Base-by-base conservation (phyloP, 2,888 invertebrate species). In the Athalia rosae region DNA sequence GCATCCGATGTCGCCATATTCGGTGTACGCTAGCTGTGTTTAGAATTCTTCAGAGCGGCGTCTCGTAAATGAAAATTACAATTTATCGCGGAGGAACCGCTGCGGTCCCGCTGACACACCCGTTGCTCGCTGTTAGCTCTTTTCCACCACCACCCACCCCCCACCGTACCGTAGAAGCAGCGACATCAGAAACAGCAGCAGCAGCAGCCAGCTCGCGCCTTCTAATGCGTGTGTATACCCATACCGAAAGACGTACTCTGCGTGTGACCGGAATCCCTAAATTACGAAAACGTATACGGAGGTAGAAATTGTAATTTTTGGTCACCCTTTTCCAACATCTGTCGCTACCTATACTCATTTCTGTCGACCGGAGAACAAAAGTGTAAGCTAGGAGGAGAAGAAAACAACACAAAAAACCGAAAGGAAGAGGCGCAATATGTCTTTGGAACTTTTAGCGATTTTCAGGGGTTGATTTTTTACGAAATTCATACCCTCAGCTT, bases 21-120 rank as follows among this genome's bases (percentile, higher is more conserved):
- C 28, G 2, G 28, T 28, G 28, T 28, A 28, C 28, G 28, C 28
- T 28, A 28, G 28, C 50, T n/a, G 61, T 74, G 61, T 74, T 74
- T 74, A 61, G 61, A 62, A 74, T 74, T 74, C 74, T 53, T 74
- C 61, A 28, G 74, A 61, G 74, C 74, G 74, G 48, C 47, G 50
- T 59, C 45, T 28, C 74, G 74, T 74, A 74, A 74, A 74, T 74
- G 74, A 74, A 74, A 74, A 74, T 74, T 74, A 61, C 61, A 74
- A 74, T 74, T 74, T 74, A 74, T 74, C 74, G 74, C 61, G 50
- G 59, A 59, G 28, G 28, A 28, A 28, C 28, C 28, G 48, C 74
- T 48, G 61, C 47, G 61, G 74, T 74, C 59, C 74, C 48, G 74
- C 74, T 62, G 74, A 61, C 61, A 48, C 66, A 61, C 61, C 61